Conservation (phyloP, 2,888 invertebrate genomes). For the Drosophila meridiana region DNA sequence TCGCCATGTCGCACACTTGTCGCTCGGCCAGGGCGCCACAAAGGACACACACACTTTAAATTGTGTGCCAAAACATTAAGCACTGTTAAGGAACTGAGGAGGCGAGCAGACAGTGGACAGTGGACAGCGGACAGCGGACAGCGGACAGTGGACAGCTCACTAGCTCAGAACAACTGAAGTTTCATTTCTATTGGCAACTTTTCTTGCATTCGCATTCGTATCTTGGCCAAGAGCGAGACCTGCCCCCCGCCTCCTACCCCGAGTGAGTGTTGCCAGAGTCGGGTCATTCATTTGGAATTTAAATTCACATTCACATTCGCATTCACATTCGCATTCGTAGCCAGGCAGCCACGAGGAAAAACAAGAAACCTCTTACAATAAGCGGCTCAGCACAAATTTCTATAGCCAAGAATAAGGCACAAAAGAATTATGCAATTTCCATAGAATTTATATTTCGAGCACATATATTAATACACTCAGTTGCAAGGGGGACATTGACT, state of each 20-base stretch:
- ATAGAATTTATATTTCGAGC: constrained; percentile 31
- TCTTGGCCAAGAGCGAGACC: constrained; percentile 10
- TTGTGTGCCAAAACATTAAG: constrained; percentile 74
- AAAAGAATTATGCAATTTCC: constrained; percentile 45
- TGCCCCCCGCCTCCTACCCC: background rate
- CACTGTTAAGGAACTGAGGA: constrained; percentile 45
- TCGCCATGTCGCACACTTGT: constrained; percentile 30
- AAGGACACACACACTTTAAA: constrained; percentile 57
- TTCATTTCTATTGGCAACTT: constrained; percentile 22
- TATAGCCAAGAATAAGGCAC: constrained; percentile 23
- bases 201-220: constrained; percentile 4
- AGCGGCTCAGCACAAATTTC: constrained; percentile 58
- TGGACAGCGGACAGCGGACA: constrained; percentile 8
- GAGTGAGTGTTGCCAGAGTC: constrained; percentile 12
- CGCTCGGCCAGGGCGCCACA: constrained; percentile 3
- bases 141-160: constrained; percentile 22
- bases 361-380: constrained; percentile 29
- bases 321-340: constrained; percentile 4
- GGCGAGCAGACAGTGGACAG: background rate
- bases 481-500: background rate
- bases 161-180: constrained; percentile 16
- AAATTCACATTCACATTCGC: constrained; percentile 6
- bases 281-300: constrained; percentile 25
- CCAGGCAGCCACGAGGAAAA: constrained; percentile 28
- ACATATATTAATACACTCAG: constrained; percentile 7